Evolutionary conservation across 2,113 vertebrate genomes (phyloP).

Genomic region (Strigops habroptila): DNA sequence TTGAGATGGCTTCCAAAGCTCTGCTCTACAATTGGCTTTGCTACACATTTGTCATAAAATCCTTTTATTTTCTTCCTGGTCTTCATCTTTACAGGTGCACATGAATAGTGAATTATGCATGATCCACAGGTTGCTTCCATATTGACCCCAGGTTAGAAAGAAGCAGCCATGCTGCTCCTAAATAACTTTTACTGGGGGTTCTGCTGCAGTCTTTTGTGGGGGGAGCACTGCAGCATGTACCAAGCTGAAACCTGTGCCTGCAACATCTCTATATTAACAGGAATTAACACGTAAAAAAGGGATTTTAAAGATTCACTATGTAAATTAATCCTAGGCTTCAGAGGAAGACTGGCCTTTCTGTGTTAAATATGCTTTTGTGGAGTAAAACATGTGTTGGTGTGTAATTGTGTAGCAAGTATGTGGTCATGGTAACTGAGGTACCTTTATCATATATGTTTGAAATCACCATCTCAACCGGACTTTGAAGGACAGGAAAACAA

Average conservation of each 20-base stretch:
- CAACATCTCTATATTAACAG: neutral
- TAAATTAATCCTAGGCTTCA: neutral
- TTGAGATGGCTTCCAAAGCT: constrained; percentile 1
- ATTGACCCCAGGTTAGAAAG: neutral
- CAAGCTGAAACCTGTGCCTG: neutral
- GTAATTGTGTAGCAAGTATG: neutral
- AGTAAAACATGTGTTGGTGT: neutral
- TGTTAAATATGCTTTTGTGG: neutral
- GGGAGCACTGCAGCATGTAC: neutral
- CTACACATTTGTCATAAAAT: neutral
- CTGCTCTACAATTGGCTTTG: neutral
- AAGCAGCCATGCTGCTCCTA: neutral
- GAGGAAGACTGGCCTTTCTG: neutral
- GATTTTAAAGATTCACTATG: neutral
- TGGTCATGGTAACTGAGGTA: neutral
- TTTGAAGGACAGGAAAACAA: neutral
- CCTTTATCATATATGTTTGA: neutral
- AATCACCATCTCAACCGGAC: neutral
- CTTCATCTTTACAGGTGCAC: neutral
- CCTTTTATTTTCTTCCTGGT: neutral
- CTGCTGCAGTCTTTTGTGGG: neutral
- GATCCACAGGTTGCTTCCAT: neutral
- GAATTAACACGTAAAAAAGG: neutral
- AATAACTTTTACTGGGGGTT: neutral
- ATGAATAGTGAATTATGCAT: neutral